Evolutionary conservation across 2,888 invertebrate species (phyloP), one percentile per base, ranked within the genome.

Genomic region (Leucoma salicis): DNA sequence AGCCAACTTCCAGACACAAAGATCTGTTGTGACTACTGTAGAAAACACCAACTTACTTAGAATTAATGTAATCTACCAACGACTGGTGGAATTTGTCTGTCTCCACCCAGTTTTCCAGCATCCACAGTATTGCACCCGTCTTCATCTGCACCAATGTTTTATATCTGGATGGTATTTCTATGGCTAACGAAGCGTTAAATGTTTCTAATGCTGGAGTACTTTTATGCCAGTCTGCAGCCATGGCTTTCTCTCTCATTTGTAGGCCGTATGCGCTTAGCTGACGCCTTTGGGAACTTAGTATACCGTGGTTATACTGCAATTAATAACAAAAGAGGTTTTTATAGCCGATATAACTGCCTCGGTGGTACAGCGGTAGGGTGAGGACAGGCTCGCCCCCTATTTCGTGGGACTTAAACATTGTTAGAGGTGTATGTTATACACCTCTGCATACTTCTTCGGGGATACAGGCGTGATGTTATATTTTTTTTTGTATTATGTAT

Each of bases 81-180:
- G 85, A 74, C 25, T 66, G 57, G 48, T 83, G 71, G 45, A 76
- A 70, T 63, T 72, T 80, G 38, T 84, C 76, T 0, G 78, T 63
- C 1, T 77, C 82, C 0, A 89, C 52, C 87, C 89, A 89, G 39
- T 87, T 85, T 46, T 88, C 87, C 7, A 89, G 56, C 89, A 89
- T 89, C 87, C 88, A 87, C 25, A 88, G 39, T 11, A 89, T 67
- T 0, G 88, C 78, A 0, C 84, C 86, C 0, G 88, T 88, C 53
- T 88, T 88, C 80, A 81, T 78, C 0, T 76, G 72, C 28, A 88
- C 81, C 49, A 89, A 51, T 6, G 78, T 70, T 21, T 72, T 78
- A 46, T 84, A 78, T 31, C 78, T 68, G 1, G 62, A 24, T 0
- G 83, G 82, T 46, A 88, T 82, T 14, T 86, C 77, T 7, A 82